phyloP scores from a whole-genome alignment of 2,113 vertebrate genomes.

The Menura novaehollandiae region DNA sequence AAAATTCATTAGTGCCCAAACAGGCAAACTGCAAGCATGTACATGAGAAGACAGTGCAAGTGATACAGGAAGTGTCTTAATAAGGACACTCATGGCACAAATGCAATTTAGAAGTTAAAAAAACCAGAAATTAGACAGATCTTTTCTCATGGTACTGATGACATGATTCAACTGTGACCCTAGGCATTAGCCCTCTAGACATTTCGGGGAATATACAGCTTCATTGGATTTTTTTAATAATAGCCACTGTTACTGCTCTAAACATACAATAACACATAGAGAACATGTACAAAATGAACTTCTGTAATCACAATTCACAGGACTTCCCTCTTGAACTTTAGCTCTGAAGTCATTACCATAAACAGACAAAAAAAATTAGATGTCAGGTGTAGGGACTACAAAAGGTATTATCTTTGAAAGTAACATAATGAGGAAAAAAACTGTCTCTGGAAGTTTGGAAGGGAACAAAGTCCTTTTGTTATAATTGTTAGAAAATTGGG shows the following conservation, averaged over 20 bases:
- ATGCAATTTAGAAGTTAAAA: neutral
- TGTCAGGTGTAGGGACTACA: neutral
- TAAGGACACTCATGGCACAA: neutral
- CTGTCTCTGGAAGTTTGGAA: neutral
- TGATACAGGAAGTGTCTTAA: neutral
- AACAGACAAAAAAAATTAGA: neutral
- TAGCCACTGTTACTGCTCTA: neutral
- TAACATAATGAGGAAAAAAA: neutral
- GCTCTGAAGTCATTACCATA: neutral
- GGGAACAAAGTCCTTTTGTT: neutral
- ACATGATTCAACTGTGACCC: fast-evolving
- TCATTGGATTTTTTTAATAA: neutral
- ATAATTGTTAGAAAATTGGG: neutral
- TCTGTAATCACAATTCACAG: neutral
- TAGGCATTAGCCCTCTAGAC: neutral
- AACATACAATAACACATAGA: neutral
- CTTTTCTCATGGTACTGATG: neutral
- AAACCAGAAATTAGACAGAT: neutral
- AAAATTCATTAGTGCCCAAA: neutral
- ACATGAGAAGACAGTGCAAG: neutral
- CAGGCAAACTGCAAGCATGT: neutral
- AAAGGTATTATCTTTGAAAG: conserved; percentile 29
- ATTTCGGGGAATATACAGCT: neutral
- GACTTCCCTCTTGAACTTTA: neutral
- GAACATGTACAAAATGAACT: neutral